Percentiles rank a stretch among this genome's conserved stretches.
Conservation (phyloP, 37 sponge, comb jelly and placozoan genomes). For the Agelas oroides region DNA sequence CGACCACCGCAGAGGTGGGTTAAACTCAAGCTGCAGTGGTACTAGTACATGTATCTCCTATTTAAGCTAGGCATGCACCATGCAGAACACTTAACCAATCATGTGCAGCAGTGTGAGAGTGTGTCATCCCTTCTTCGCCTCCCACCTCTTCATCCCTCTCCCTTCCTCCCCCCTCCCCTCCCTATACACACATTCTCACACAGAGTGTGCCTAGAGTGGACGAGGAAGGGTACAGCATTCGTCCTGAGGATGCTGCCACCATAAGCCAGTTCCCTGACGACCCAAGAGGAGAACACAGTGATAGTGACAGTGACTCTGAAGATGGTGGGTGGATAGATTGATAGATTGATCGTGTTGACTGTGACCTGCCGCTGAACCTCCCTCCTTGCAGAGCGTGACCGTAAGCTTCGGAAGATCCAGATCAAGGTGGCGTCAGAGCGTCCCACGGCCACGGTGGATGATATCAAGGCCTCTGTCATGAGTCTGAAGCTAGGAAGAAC, state of each 20-base stretch:
- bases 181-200: not conserved
- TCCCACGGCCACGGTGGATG: constrained; percentile 59
- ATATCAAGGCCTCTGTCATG: constrained; percentile 65
- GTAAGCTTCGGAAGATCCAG: constrained; percentile 26
- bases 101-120: no score
- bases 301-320: constrained; percentile 53
- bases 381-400: constrained; percentile 32
- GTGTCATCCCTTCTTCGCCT: no score
- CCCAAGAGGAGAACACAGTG: not conserved
- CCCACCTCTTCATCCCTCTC: no score
- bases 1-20: no score
- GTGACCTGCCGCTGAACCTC: no score
- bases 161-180: not conserved
- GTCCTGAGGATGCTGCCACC: constrained; percentile 81
- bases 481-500: constrained; percentile 11
- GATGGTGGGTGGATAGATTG: constrained; percentile 31
- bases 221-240: constrained; percentile 88
- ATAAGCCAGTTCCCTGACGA: constrained; percentile 45
- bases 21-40: no score
- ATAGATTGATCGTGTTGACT: no score
- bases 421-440: constrained; percentile 30
- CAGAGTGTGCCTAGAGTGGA: constrained; percentile 68
- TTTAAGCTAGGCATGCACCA: no score
- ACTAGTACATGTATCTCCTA: no score
- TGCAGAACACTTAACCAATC: no score